Conservation (phyloP, 2,113 vertebrate genomes). For the Camelus bactrianus region DNA sequence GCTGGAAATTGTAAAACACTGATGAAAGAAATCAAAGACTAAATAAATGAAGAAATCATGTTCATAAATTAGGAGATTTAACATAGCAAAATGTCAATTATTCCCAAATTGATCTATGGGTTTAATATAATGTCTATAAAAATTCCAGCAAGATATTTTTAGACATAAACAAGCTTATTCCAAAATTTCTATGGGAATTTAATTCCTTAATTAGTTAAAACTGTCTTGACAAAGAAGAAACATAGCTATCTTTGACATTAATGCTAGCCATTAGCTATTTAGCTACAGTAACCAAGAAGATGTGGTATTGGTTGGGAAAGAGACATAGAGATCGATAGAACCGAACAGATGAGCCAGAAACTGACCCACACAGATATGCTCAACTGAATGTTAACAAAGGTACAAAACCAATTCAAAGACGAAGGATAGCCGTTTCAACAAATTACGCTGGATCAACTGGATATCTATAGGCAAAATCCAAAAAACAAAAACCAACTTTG, state of each 20-base stretch:
- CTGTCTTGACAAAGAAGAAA: not conserved
- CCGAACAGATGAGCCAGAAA: not conserved
- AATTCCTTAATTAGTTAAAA: not conserved
- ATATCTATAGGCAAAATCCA: not conserved
- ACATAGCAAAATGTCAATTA: not conserved
- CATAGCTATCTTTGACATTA: not conserved
- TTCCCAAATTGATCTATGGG: not conserved
- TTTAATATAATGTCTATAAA: not conserved
- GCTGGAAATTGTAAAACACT: not conserved
- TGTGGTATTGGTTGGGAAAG: not conserved
- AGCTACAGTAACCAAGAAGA: not conserved
- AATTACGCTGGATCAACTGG: not conserved
- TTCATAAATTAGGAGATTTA: not conserved
- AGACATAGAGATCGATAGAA: not conserved
- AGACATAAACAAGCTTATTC: not conserved
- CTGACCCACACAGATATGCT: not conserved
- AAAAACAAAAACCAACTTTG: not conserved
- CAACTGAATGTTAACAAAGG: not conserved
- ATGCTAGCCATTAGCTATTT: not conserved
- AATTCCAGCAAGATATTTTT: not conserved
- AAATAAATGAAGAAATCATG: not conserved
- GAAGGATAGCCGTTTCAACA: not conserved
- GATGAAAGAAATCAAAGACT: not conserved
- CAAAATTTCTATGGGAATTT: not conserved
- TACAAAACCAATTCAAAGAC: not conserved